Base-by-base conservation (phyloP, 2,888 invertebrate species). In the Anarsia innoxiella region DNA sequence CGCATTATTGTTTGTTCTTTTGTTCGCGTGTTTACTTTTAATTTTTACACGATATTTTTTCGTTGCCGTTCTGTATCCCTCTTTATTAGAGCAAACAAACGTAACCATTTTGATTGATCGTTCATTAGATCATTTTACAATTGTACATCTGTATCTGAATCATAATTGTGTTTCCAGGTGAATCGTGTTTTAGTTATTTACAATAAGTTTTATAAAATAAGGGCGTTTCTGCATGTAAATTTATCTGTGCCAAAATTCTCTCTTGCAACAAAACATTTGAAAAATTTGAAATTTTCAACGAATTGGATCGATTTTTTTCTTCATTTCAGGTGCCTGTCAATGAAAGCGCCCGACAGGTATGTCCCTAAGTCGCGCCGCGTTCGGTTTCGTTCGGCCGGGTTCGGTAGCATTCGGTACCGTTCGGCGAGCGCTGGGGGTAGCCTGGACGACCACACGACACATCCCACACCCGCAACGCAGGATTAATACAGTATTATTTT, bases 291-390 rank as follows among this genome's bases (percentile, higher is more conserved):
- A 71, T 86, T 86, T 88, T 88, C 85, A 87, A 87, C 85, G 85
- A 86, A 86, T 86, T 86, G 86, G 86, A 86, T 86, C 78, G 86
- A 82, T 86, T 87, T 88, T 83, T 88, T 89, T 88, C 89, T 88
- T 89, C 82, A 82, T 89, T 89, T 86, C 89, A 89, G 89, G 89
- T 89, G 89, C 88, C 88, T 89, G 88, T 89, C 89, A 87, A 89
- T 89, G 88, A 89, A 89, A 88, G 89, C 89, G 88, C 89, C 89
- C 84, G 89, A 89, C 87, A 89, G 89, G 89, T 89, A 89, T 88
- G 84, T 84, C 76, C 68, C 79, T 79, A 77, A 66, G 66, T 76
- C 72, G 68, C 63, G 57, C 63, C 64, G 64, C 77, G 68, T 74
- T 79, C 74, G 69, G 68, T 82, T 72, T 71, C 78, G 72, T 73